These are phyloP conservation scores for Ctenopoma kingsleyae DNA, from an alignment of 2,797 vertebrate genomes.

Conservation along the genomic window DNA sequence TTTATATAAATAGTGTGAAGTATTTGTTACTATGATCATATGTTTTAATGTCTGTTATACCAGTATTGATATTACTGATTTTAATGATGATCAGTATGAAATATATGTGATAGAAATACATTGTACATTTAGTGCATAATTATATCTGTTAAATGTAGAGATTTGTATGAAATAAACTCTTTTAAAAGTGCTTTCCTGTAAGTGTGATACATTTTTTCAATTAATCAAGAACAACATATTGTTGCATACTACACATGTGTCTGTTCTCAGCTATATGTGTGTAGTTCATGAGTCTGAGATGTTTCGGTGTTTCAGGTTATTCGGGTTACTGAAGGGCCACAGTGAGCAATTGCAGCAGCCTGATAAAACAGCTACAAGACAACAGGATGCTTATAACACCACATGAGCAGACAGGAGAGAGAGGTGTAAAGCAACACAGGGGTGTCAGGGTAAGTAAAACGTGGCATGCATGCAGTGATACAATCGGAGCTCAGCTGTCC, in stretches of 20 bases:
- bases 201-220: not conserved
- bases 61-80: no score
- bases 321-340: slow-evolving; percentile 56
- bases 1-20: no score
- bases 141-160: no score
- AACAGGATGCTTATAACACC: slow-evolving; percentile 54
- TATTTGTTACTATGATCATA: no score
- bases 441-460: slow-evolving; percentile 71
- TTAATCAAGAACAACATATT: not conserved
- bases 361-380: slow-evolving; percentile 70
- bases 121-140: no score
- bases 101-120: no score
- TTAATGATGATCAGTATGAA: no score
- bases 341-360: slow-evolving; percentile 40
- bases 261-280: slow-evolving; percentile 3
- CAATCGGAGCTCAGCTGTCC: slow-evolving; percentile 82
- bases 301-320: slow-evolving; percentile 43
- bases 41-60: no score
- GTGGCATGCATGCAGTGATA: slow-evolving; percentile 69
- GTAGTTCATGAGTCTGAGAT: slow-evolving; percentile 26
- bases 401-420: slow-evolving; percentile 57
- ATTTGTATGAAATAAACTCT: no score
- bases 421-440: slow-evolving; percentile 52
- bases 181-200: no score
- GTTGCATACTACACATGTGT: not conserved